Conservation (phyloP, 2,888 invertebrate species). For the Agrochola macilenta region DNA sequence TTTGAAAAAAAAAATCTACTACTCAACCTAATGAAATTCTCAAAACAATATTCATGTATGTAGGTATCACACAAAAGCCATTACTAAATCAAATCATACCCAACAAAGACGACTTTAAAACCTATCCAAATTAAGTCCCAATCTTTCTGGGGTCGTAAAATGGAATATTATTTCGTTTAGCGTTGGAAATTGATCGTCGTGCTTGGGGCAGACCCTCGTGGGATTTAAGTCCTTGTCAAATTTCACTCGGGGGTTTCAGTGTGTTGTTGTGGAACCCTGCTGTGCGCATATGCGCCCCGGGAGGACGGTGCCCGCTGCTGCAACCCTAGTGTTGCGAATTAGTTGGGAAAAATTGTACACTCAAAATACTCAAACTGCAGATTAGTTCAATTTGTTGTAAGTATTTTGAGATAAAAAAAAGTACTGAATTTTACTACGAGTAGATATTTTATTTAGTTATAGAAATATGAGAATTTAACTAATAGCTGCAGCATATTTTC, state of each 20-base stretch:
- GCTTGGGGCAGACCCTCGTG: conserved; percentile 74
- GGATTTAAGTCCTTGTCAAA: conserved; percentile 81
- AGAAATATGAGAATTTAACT: background rate
- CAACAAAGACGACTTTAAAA: conserved; percentile 66
- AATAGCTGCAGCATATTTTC: background rate
- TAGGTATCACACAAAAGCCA: conserved; percentile 36
- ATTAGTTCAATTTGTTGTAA: conserved; percentile 36
- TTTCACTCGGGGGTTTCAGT: conserved; percentile 72
- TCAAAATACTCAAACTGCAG: conserved; percentile 14
- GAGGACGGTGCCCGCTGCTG: conserved; percentile 41
- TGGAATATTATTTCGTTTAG: conserved; percentile 84
- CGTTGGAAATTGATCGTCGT: conserved; percentile 84
- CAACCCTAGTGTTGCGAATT: conserved; percentile 45
- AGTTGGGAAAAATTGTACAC: conserved; percentile 29
- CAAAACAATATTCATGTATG: conserved; percentile 11
- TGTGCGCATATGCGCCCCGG: conserved; percentile 76
- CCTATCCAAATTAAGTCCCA: conserved; percentile 72
- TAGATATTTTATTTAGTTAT: background rate
- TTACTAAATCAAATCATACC: conserved; percentile 61
- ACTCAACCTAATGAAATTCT: conserved; percentile 13
- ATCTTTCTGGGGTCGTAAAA: conserved; percentile 78
- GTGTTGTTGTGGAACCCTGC: conserved; percentile 75
- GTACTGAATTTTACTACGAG: background rate
- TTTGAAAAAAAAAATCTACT: background rate
- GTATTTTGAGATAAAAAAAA: background rate